Percentiles rank a stretch among this genome's conserved stretches.
These are phyloP conservation scores for Theodoxus fluviatilis DNA, from an alignment of 2,888 invertebrate species.

Conservation along the genomic window DNA sequence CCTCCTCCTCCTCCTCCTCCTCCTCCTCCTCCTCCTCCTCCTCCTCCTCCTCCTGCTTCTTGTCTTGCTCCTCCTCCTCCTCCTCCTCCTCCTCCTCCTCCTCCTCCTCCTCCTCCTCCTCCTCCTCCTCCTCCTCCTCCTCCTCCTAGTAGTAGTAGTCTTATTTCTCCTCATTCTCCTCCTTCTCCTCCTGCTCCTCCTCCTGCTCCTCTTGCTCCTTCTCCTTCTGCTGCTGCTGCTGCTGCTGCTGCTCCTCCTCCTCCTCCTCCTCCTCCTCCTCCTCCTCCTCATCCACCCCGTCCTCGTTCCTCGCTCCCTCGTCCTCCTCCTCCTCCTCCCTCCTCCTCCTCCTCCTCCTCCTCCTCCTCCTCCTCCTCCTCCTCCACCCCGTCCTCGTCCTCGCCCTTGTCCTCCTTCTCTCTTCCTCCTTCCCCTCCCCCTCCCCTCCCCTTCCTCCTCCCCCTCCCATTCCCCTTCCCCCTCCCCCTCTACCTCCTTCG, in stretches of 20 bases:
- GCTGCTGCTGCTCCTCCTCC: not conserved
- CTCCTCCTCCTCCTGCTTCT: not conserved
- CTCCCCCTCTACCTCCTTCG: no score
- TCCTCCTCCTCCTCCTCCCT: not conserved
- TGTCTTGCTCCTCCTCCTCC: not conserved
- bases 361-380: not conserved
- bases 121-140: not conserved
- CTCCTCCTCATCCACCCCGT: not conserved
- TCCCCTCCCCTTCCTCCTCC: not conserved
- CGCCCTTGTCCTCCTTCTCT: not conserved
- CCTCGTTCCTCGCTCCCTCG: not conserved
- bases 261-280: not conserved
- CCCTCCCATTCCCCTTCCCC: no score
- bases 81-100: not conserved
- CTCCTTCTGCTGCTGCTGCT: not conserved
- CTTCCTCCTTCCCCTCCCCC: not conserved
- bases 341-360: not conserved
- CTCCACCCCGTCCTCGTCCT: no score
- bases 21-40: conserved; percentile 18
- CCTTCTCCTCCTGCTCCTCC: not conserved
- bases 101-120: conserved; percentile 15
- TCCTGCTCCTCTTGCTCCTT: not conserved
- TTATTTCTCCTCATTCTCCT: not conserved
- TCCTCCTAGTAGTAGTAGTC: not conserved
- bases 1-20: conserved; percentile 24